Base-by-base conservation (phyloP, 2,113 vertebrate species). In the Ammodytes dubius region DNA sequence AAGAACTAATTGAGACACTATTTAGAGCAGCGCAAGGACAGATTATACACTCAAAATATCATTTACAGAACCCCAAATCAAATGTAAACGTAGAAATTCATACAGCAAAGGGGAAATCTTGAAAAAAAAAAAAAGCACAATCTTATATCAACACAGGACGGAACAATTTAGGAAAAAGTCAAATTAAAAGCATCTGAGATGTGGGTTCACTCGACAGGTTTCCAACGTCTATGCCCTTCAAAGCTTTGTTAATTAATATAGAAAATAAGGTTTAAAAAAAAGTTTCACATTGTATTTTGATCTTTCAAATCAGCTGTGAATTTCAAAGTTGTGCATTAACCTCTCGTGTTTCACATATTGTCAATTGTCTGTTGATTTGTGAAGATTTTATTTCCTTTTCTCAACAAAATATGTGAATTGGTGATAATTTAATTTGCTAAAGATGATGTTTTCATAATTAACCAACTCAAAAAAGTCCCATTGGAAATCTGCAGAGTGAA, bases 21-120 rank as follows among this genome's bases (percentile, higher is more conserved):
- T 71, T 70, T 19, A 19, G 70, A 86, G 77, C 85, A 89, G 81
- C 71, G 15, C 43, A 43, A 81, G 37, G 27, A 88, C 66, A 69
- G 57, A 61, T 13, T 17, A 71, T 70, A 77, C 46, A 39, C 72
- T 59, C 19, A 59, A 66, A 86, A 81, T 52, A 68, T 71, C 1
- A 85, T 79, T 66, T 73, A 82, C 65, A 77, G 74, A 66, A 37
- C 10, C 2, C 15, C 11, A 14, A 17, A 14, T 19, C 37, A 79
- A 91, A 85, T 90, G 91, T 92, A 91, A 92, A 92, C 89, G 71
- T 49, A 59, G 12, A 86, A 71, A 73, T 72, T 89, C 77, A 87
- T 49, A 60, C 76, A 72, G 53, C 43, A 63, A 54, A 70, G 67
- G 45, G 49, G 27, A 79, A 74, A 82, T 27, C 27, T 27, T 27